Percentiles rank a stretch among this genome's conserved stretches.
phyloP scores from a whole-genome alignment of 2,888 invertebrate genomes.

The Malacosoma neustria region DNA sequence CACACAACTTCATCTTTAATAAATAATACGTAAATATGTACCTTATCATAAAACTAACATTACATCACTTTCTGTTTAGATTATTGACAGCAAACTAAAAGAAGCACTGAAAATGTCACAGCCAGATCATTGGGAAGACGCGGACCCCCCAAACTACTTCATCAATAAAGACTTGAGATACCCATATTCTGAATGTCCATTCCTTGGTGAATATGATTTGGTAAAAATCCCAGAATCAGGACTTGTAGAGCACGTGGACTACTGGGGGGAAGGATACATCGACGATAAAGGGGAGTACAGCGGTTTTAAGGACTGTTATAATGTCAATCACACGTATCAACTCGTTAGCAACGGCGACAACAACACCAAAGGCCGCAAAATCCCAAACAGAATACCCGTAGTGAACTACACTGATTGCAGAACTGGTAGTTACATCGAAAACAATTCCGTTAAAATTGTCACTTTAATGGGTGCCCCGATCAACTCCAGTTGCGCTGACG shows the following conservation, averaged over 20 bases:
- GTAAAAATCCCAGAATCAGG: conserved; percentile 22
- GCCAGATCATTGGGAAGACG: conserved; percentile 4
- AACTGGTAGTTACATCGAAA: conserved; percentile 30
- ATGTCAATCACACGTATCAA: conserved; percentile 31
- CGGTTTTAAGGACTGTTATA: conserved; percentile 31
- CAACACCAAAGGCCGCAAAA: conserved; percentile 22
- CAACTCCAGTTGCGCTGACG: conserved; percentile 29
- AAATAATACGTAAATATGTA: too few species aligned
- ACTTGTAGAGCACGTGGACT: conserved; percentile 30
- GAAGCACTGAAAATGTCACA: too few species aligned
- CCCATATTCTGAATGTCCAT: conserved; percentile 37
- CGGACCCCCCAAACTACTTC: conserved; percentile 24
- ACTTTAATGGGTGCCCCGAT: conserved; percentile 36
- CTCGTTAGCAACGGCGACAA: conserved; percentile 29
- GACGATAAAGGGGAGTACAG: conserved; percentile 12
- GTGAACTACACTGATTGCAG: conserved; percentile 25
- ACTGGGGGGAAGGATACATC: conserved; percentile 39
- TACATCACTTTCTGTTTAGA: too few species aligned
- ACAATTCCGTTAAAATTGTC: conserved; percentile 24
- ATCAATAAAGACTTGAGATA: conserved; percentile 24
- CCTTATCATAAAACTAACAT: too few species aligned
- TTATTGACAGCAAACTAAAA: too few species aligned
- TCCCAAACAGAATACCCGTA: conserved; percentile 37
- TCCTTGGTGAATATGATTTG: conserved; percentile 29
- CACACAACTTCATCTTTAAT: too few species aligned